Conservation (phyloP, 2,888 invertebrate genomes). For the Cordylochernes scorpioides region DNA sequence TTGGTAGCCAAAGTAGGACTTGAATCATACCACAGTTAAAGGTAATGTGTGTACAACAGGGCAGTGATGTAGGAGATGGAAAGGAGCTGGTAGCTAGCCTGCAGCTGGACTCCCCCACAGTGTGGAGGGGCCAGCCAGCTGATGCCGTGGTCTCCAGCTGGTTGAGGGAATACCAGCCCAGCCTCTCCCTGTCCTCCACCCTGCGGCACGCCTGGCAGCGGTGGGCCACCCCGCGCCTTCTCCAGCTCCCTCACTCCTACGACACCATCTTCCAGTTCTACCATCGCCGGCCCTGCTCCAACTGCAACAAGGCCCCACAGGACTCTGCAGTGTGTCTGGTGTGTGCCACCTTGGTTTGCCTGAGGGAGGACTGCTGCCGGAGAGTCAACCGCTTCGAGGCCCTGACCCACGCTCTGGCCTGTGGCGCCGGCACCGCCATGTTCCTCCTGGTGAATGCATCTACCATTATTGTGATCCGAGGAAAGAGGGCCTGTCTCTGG, state of each 20-base stretch:
- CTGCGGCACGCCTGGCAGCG: too few relatives aligned
- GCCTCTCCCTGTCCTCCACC: constrained; percentile 31
- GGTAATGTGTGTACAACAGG: too few relatives aligned
- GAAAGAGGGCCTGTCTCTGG: constrained; percentile 78
- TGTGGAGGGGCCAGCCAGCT: too few relatives aligned
- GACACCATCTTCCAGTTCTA: constrained; percentile 77
- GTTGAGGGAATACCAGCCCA: too few relatives aligned
- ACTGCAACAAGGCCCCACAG: constrained; percentile 64
- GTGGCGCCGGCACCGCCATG: constrained; percentile 83
- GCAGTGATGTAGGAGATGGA: too few relatives aligned
- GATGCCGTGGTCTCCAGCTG: too few relatives aligned
- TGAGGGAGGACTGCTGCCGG: constrained; percentile 63
- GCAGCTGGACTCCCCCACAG: too few relatives aligned
- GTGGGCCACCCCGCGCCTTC: constrained; percentile 58
- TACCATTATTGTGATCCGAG: constrained; percentile 75
- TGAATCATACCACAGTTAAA: too few relatives aligned
- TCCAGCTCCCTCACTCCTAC: constrained; percentile 62
- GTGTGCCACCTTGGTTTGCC: constrained; percentile 72
- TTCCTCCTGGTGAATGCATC: constrained; percentile 83
- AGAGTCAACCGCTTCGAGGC: constrained; percentile 29
- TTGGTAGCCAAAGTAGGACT: too few relatives aligned
- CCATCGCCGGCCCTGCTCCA: constrained; percentile 58
- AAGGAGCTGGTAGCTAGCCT: too few relatives aligned
- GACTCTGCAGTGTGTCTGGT: constrained; percentile 74
- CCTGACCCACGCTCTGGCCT: constrained; percentile 52